Evolutionary conservation across 64 coral and sea anemone species (phyloP), one percentile per base, ranked within the genome.

Genomic region (Montipora efflorescens): DNA sequence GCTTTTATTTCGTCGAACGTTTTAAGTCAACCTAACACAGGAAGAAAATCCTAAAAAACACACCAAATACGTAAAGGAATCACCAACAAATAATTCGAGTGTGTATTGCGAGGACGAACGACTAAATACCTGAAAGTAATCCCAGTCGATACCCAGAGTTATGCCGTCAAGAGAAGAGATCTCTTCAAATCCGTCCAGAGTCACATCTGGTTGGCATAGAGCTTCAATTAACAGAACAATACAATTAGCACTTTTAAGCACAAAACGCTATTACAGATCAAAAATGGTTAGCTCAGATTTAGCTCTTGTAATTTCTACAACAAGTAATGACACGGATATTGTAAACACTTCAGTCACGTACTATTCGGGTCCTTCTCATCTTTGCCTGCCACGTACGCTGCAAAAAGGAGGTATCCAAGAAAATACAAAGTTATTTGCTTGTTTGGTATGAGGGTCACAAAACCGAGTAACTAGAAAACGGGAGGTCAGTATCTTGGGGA

Each of bases 121-220:
- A 5, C 19, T 23, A 15, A 14, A 89, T 88, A 98, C 96, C 96
- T 87, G 69, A 14, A 94, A 88, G 67, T 92, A 95, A 1, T 62
- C 58, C 96, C 93, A 89, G 76, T 98, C 93, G 14, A 98, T 25
- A 13, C 93, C 96, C 5, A 98, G 44, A 15, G 69, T 88, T 19
- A 98, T 23, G 7, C 93, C 96, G 9, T 92, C 19, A 7, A 98
- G 76, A 12, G 89, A 75, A 5, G 70, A 79, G 66, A 72, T 86
- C 10, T 98, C 58, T 12, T 98, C 85, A 90, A 98, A 93, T 20
- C 76, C 90, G 75, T 98, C 81, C n/a, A 98, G 93, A 47, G 96
- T 95, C 6, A 96, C 92, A 4, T 70, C 47, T 5, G 95, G 90
- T 68, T 95, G 93, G 36, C 77, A 53, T 13, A 96, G 73, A 45